A percentile compares a stretch with the other conserved stretches of the same genome.
These are phyloP conservation scores for Phymastichus coffea DNA, from an alignment of 1,140 invertebrate genomes.

Conservation along the genomic window DNA sequence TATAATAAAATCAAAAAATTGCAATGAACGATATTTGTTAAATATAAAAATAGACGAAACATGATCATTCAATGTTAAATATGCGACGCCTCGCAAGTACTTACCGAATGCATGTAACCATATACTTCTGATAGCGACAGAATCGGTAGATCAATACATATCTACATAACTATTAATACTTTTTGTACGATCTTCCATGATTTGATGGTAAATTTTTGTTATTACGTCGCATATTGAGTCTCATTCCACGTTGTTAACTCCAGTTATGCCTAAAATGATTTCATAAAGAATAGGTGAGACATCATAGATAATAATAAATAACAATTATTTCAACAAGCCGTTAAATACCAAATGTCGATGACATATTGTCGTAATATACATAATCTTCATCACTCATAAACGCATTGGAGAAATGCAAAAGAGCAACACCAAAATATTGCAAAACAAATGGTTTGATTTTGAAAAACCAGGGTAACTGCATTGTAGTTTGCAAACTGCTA, in stretches of 20 bases:
- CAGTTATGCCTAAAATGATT: slow-evolving; percentile 27
- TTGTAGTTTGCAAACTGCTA: too few relatives aligned
- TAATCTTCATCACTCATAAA: slow-evolving; percentile 15
- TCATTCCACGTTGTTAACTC: slow-evolving; percentile 7
- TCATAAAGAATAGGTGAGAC: slow-evolving; percentile 24
- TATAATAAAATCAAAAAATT: too few relatives aligned
- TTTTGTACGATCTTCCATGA: slow-evolving; percentile 9
- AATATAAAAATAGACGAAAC: too few relatives aligned
- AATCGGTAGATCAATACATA: slow-evolving; percentile 11
- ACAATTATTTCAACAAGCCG: slow-evolving; percentile 7
- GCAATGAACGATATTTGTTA: too few relatives aligned
- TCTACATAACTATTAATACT: slow-evolving; percentile 24
- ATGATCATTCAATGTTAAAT: too few relatives aligned
- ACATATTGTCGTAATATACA: slow-evolving; percentile 14
- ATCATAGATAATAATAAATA: background rate
- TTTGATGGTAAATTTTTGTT: slow-evolving; percentile 1
- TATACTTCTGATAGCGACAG: slow-evolving; percentile 12
- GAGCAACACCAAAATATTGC: too few relatives aligned
- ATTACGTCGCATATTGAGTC: slow-evolving; percentile 4
- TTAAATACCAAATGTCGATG: slow-evolving; percentile 23
- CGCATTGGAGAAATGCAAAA: background rate
- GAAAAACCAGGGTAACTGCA: too few relatives aligned
- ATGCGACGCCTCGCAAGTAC: slow-evolving; percentile 9
- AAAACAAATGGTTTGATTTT: too few relatives aligned
- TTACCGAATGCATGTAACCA: slow-evolving; percentile 4